A percentile compares a stretch with the other conserved stretches of the same genome.
phyloP scores from a whole-genome alignment of 2,888 invertebrate species.

The Hemithea aestivaria region DNA sequence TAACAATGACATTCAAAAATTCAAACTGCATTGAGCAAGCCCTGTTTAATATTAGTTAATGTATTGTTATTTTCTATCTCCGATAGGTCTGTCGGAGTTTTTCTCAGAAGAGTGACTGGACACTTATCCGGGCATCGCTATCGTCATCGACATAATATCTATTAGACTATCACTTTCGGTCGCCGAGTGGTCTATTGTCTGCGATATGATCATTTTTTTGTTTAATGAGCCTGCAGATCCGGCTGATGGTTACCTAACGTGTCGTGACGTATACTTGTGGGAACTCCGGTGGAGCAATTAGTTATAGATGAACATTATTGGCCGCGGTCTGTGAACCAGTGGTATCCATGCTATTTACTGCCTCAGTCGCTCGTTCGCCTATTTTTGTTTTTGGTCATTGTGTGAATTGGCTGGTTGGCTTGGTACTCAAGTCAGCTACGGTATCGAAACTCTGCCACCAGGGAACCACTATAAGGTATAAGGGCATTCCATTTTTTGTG shows the following conservation, averaged over 20 bases:
- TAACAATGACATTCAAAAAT: conserved; percentile 16
- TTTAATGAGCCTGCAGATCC: conserved; percentile 70
- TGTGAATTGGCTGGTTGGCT: too few relatives aligned
- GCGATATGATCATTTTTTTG: conserved; percentile 68
- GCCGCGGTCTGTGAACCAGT: conserved; percentile 18
- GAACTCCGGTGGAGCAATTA: conserved; percentile 58
- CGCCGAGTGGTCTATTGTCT: conserved; percentile 69
- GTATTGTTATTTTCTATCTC: conserved; percentile 14
- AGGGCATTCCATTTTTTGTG: too few relatives aligned
- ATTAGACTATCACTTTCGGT: conserved; percentile 73
- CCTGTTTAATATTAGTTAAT: conserved; percentile 18
- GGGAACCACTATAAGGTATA: too few relatives aligned
- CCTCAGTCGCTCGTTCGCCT: too few relatives aligned
- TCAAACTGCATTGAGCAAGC: conserved; percentile 13
- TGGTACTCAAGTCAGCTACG: too few relatives aligned
- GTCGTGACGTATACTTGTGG: conserved; percentile 65
- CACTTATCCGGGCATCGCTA: conserved; percentile 46
- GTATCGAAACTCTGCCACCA: too few relatives aligned
- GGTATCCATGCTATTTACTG: too few relatives aligned
- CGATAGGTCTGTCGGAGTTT: conserved; percentile 22
- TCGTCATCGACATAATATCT: conserved; percentile 62
- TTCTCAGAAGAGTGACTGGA: conserved; percentile 51
- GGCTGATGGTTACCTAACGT: conserved; percentile 68
- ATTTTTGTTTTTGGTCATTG: too few relatives aligned
- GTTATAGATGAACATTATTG: conserved; percentile 32